A percentile compares a stretch with the other conserved stretches of the same genome.
phyloP scores from a whole-genome alignment of 2,888 invertebrate genomes.

The Labia minor region DNA sequence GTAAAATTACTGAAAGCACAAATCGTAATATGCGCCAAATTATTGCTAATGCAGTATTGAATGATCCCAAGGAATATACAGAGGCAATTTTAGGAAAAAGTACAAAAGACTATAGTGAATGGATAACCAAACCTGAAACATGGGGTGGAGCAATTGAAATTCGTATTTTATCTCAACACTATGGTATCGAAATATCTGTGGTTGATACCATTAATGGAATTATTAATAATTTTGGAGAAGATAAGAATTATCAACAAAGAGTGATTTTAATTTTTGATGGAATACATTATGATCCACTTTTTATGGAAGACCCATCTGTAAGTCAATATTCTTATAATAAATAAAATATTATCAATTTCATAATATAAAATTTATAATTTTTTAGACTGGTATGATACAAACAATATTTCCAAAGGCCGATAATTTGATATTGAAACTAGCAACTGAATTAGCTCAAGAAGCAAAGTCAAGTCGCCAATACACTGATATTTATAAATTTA shows the following conservation, averaged over 20 bases:
- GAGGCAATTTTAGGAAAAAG: slow-evolving; percentile 69
- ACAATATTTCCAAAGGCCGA: slow-evolving; percentile 74
- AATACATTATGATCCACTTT: slow-evolving; percentile 90
- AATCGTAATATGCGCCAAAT: slow-evolving; percentile 72
- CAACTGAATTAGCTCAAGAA: slow-evolving; percentile 73
- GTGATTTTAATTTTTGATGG: slow-evolving; percentile 89
- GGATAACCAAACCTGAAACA: slow-evolving; percentile 78
- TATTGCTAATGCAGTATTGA: slow-evolving; percentile 71
- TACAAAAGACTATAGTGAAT: slow-evolving; percentile 62
- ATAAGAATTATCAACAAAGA: slow-evolving; percentile 68
- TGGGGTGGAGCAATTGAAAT: slow-evolving; percentile 98
- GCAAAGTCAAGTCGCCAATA: slow-evolving; percentile 82
- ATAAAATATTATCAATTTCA: slow-evolving; percentile 18
- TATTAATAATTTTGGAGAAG: slow-evolving; percentile 88
- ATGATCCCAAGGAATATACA: slow-evolving; percentile 66
- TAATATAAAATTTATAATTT: slow-evolving; percentile 25
- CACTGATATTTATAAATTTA: slow-evolving; percentile 81
- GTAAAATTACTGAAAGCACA: slow-evolving; percentile 46
- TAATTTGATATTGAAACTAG: slow-evolving; percentile 59
- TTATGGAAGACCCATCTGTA: slow-evolving; percentile 69
- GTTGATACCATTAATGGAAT: slow-evolving; percentile 83
- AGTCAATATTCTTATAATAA: slow-evolving; percentile 35
- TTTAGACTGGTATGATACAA: slow-evolving; percentile 59
- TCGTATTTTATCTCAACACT: slow-evolving; percentile 72
- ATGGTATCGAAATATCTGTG: slow-evolving; percentile 84